Evolutionary conservation across 2,797 vertebrate species (phyloP).

Genomic region (Lindbergichthys nudifrons): DNA sequence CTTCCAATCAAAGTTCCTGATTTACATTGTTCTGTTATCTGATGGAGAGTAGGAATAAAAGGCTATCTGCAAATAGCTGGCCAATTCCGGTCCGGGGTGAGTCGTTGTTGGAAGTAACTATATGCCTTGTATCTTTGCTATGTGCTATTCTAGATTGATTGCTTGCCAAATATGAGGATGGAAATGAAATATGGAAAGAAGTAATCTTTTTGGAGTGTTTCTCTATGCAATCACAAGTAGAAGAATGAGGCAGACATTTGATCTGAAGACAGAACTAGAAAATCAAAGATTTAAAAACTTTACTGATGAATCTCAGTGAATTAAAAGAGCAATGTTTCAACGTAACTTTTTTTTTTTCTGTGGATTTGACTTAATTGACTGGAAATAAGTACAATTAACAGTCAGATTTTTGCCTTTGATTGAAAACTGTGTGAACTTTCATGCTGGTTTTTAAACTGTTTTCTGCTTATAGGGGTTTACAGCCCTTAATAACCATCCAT

Average conservation of each 20-base stretch:
- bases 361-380: no score
- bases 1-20: constrained; percentile 53
- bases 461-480: constrained; percentile 21
- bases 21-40: constrained; percentile 63
- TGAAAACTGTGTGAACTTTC: neutral
- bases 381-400: no score
- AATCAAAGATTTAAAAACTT: neutral
- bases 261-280: neutral
- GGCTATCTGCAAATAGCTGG: constrained; percentile 27
- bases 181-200: constrained; percentile 31
- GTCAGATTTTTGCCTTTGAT: no score
- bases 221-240: neutral
- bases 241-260: constrained; percentile 7
- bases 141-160: constrained; percentile 29
- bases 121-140: constrained; percentile 35
- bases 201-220: neutral
- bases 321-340: neutral
- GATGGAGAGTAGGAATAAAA: constrained; percentile 50
- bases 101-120: constrained; percentile 45
- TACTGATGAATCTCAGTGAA: neutral
- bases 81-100: constrained; percentile 27
- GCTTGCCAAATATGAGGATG: constrained; percentile 37
- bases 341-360: no score
- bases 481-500: neutral
- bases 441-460: neutral